Percentiles rank a stretch among this genome's conserved stretches.
These are phyloP conservation scores for Cottoperca gobio DNA, from an alignment of 2,797 vertebrate genomes.

Conservation along the genomic window DNA sequence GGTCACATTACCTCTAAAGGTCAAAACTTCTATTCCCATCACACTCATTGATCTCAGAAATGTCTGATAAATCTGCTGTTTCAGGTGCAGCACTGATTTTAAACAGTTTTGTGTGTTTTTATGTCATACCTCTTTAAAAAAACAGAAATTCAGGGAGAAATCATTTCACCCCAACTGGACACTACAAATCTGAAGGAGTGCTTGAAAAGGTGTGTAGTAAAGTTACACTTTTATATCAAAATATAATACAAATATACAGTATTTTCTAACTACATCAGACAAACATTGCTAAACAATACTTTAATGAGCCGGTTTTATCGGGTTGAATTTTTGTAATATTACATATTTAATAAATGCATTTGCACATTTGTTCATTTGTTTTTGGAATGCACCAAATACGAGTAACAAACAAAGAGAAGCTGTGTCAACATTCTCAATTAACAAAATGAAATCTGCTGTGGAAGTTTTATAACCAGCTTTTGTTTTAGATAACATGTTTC, in stretches of 20 bases:
- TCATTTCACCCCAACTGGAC: conserved; percentile 76
- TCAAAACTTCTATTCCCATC: background rate
- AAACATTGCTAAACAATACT: background rate
- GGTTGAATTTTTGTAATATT: background rate
- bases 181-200: conserved; percentile 80
- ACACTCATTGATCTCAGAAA: background rate
- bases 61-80: background rate
- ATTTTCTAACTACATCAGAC: background rate
- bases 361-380: background rate
- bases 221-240: background rate
- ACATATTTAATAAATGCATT: background rate
- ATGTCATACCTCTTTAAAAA: background rate
- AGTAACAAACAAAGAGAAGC: background rate
- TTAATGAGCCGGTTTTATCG: background rate
- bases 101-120: background rate
- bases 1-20: background rate
- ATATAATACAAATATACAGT: background rate
- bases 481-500: conserved; percentile 75
- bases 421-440: background rate
- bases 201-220: conserved; percentile 75
- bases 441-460: background rate
- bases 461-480: background rate
- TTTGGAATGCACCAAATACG: background rate
- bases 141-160: conserved; percentile 80
- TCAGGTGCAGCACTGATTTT: background rate